A percentile compares a stretch with the other conserved stretches of the same genome.
Conservation (phyloP, 2,888 invertebrate genomes). For the Eudasyphora cyanicolor region DNA sequence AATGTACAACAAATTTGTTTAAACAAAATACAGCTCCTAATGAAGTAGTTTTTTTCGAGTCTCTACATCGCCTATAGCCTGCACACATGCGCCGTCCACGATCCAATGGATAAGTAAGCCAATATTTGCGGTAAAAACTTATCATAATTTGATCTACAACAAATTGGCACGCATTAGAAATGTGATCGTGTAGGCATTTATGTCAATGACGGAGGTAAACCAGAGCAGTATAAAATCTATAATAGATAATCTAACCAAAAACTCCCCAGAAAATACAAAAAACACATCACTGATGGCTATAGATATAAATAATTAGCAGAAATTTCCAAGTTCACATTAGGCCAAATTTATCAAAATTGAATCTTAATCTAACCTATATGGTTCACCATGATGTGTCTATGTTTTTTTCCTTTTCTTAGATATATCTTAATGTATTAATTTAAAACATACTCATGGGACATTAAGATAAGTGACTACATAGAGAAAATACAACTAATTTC, state of each 20-base stretch:
- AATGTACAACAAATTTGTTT: too few relatives aligned
- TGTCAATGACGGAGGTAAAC: background rate
- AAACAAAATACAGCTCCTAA: too few relatives aligned
- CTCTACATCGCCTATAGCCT: background rate
- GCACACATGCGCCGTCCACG: background rate
- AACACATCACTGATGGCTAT: background rate
- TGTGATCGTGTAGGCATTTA: background rate
- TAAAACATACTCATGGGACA: background rate
- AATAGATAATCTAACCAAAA: background rate
- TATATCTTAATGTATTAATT: background rate
- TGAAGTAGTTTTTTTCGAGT: too few relatives aligned
- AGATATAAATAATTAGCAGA: background rate
- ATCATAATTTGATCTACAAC: conserved; percentile 4
- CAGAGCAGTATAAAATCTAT: background rate
- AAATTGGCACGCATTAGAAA: background rate
- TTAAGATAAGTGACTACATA: background rate
- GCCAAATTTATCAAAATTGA: background rate
- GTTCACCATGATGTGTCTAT: background rate
- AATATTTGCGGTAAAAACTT: background rate
- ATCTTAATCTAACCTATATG: background rate
- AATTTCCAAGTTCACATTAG: conserved; percentile 29
- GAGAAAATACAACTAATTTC: background rate
- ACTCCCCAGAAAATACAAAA: background rate
- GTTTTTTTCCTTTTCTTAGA: background rate
- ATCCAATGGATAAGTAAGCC: background rate